These are phyloP conservation scores for Nylanderia fulva DNA, from an alignment of 1,140 invertebrate genomes.

Conservation along the genomic window DNA sequence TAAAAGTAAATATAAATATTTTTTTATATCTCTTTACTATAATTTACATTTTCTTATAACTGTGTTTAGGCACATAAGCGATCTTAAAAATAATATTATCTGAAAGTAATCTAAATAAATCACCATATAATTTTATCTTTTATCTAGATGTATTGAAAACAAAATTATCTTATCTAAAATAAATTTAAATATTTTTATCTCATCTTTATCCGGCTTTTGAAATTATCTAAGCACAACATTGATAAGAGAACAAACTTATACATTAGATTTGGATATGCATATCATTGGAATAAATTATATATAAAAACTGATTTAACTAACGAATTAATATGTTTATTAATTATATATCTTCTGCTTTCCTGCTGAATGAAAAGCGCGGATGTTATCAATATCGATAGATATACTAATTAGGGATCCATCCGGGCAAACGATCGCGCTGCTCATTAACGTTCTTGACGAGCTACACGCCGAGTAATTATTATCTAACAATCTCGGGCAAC, in stretches of 20 bases:
- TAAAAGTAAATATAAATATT: too few relatives aligned
- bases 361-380: not conserved
- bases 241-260: conserved; percentile 35
- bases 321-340: not conserved
- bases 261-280: not conserved
- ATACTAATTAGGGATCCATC: conserved; percentile 29
- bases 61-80: too few relatives aligned
- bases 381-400: not conserved
- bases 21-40: too few relatives aligned
- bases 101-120: too few relatives aligned
- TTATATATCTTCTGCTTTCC: not conserved
- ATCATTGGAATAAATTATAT: not conserved
- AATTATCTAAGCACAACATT: too few relatives aligned
- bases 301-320: conserved; percentile 7
- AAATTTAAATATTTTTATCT: too few relatives aligned
- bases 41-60: too few relatives aligned
- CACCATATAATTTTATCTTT: too few relatives aligned
- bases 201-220: too few relatives aligned
- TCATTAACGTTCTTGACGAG: conserved; percentile 49
- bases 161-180: too few relatives aligned
- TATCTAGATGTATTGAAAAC: too few relatives aligned
- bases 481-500: conserved; percentile 50
- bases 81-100: too few relatives aligned
- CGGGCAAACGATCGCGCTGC: conserved; percentile 24
- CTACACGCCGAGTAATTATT: conserved; percentile 40